Evolutionary conservation across 2,113 vertebrate genomes (phyloP), one percentile per base, ranked within the genome.

Genomic region (Labeo catla): DNA sequence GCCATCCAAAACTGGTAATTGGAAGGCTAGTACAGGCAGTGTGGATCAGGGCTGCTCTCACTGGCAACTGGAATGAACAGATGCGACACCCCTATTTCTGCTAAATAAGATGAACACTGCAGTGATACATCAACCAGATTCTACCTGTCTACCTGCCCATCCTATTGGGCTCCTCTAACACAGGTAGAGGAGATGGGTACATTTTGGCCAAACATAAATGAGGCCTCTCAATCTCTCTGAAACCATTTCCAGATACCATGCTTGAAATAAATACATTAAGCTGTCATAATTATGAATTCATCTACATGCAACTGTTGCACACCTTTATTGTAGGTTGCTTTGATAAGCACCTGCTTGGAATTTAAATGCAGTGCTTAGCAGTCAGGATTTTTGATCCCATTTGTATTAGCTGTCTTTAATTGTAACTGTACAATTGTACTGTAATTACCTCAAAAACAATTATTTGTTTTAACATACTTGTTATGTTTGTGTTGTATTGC

Each of bases 91-190:
- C 90, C 88, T 72, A 84, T 88, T 90, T 90, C 65, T 72, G 63
- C 91, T 93, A 93, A 94, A 94, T 88, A 92, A 93, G 92, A 93
- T 90, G 85, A 92, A 93, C 87, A 91, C 88, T 89, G 72, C 63
- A 74, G 87, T 91, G 92, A 92, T 88, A 84, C 89, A 86, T 85
- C 88, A 82, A 85, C 50, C 85, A 83, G 84, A 88, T 88, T 87
- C 89, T 87, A 90, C 89, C 91, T 61, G 88, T 87, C 89, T 83
- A 76, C 86, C 82, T 77, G 82, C 83, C 80, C 89, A 36, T 90
- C 89, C 85, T 88, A 87, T 86, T 13, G 86, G 54, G 76, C 90
- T 89, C 89, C 88, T 87, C 84, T 73, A 86, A 88, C 73, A 77
- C 83, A 50, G 10, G 73, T 13, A 28, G 65, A 78, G 43, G 8